phyloP scores from a whole-genome alignment of 2,888 invertebrate species.

The Polydesmus complanatus region DNA sequence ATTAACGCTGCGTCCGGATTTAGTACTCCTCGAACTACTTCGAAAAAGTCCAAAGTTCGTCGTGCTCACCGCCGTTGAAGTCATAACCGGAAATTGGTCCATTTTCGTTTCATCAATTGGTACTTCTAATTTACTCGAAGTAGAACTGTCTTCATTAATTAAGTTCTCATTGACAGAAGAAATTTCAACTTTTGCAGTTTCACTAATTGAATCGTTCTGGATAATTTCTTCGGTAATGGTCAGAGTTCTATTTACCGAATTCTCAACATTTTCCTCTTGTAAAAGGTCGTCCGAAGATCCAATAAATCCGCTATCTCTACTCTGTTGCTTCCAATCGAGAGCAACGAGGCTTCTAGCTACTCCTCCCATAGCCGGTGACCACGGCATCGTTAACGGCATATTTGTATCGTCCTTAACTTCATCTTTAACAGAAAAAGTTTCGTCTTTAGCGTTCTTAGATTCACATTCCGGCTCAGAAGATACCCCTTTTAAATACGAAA shows the following conservation, averaged over 20 bases:
- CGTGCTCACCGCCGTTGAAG: not conserved
- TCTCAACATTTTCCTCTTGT: slow-evolving; percentile 5
- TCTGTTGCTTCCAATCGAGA: slow-evolving; percentile 53
- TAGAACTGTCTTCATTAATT: not conserved
- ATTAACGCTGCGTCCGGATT: slow-evolving; percentile 18
- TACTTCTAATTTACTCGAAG: not conserved
- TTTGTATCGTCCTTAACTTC: not conserved
- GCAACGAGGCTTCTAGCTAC: slow-evolving; percentile 3
- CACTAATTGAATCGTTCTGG: not conserved
- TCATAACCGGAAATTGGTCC: not conserved
- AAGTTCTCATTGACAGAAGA: not conserved
- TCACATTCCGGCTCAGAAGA: not conserved
- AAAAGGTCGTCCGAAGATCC: slow-evolving; percentile 75
- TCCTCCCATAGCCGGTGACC: not conserved
- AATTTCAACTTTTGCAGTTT: not conserved
- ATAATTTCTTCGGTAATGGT: slow-evolving; percentile 1
- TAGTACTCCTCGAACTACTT: slow-evolving; percentile 11
- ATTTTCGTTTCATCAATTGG: not conserved
- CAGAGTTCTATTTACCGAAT: not conserved
- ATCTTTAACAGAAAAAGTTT: not conserved
- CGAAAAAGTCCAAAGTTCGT: slow-evolving; percentile 8
- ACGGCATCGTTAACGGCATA: not conserved
- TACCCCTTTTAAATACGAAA: too few relatives aligned
- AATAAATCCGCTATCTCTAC: slow-evolving; percentile 74
- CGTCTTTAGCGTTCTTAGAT: not conserved